Evolutionary conservation across 2,113 vertebrate genomes (phyloP), one percentile per base, ranked within the genome.

Genomic region (Hippotragus niger): DNA sequence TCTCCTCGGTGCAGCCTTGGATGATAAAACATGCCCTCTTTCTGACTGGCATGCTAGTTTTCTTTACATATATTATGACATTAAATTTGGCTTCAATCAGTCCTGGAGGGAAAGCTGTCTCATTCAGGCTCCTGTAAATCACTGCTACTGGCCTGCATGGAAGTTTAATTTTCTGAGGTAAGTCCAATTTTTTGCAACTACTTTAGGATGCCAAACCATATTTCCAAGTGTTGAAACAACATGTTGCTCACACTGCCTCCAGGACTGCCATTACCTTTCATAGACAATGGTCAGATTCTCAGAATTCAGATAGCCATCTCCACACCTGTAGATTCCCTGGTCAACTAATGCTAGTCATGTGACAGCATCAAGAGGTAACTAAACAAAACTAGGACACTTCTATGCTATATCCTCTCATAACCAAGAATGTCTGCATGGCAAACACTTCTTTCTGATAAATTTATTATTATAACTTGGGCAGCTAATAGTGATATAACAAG

Each of bases 401-500:
- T 15, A 1, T 17, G 1, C 6, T 76, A 7, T 76, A 7, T 25
- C 10, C 40, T 90, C 47, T 85, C 58, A 14, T 88, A 95, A 64
- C 52, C 25, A 45, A 81, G 43, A 81, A 83, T 13, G 31, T 71
- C 86, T 95, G n/a, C 8, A 9, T 31, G 85, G 11, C 52, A 94
- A 45, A 27, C 14, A 36, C 25, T 43, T 76, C 19, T 33, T 74
- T 87, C 55, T 78, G 87, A 92, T 90, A 84, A 96, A 95, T 91
- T 62, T 88, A 90, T 92, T 97, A 95, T 96, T 95, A 47, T 86
- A 89, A 95, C 11, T 78, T 90, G 93, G 78, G 82, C 90, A 92
- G 67, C 74, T 33, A 58, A 13, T 71, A 58, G 47, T 96, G 92
- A 94, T 95, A 71, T 53, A 97, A 95, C 80, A 93, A 97, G 91